These are phyloP conservation scores for Talpa occidentalis DNA, from an alignment of 2,113 vertebrate species.

Conservation along the genomic window DNA sequence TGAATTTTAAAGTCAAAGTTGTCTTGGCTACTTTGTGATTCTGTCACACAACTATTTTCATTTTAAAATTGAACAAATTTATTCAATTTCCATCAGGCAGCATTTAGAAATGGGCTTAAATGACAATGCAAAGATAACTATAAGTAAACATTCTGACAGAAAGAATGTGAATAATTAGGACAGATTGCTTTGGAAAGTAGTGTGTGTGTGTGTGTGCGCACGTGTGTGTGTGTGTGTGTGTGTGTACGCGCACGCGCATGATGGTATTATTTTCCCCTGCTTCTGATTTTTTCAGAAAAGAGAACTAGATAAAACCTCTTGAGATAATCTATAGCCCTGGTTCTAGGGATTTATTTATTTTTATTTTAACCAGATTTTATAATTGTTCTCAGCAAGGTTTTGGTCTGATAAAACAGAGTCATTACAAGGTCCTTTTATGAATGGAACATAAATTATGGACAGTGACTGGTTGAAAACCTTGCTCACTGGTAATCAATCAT, in stretches of 20 bases:
- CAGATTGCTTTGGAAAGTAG: background rate
- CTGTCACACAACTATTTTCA: background rate
- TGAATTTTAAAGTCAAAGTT: background rate
- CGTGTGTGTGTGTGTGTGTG: background rate
- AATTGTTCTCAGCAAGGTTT: background rate
- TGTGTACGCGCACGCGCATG: too few relatives aligned
- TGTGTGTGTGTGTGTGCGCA: background rate
- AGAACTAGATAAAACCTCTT: background rate
- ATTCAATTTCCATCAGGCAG: slow-evolving; percentile 55
- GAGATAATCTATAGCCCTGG: background rate
- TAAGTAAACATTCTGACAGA: slow-evolving; percentile 49
- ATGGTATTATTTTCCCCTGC: background rate
- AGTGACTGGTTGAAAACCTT: background rate
- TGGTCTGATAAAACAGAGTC: background rate
- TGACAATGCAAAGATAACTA: background rate
- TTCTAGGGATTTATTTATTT: background rate
- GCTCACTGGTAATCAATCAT: background rate
- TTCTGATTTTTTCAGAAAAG: background rate
- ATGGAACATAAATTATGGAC: background rate
- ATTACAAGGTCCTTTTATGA: background rate
- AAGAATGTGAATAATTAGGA: background rate
- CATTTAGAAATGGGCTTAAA: slow-evolving; percentile 17
- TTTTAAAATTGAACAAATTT: slow-evolving; percentile 28
- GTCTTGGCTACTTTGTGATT: background rate
- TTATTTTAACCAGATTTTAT: background rate